Evolutionary conservation across 2,113 vertebrate species (phyloP).

Genomic region (Ursus arctos): DNA sequence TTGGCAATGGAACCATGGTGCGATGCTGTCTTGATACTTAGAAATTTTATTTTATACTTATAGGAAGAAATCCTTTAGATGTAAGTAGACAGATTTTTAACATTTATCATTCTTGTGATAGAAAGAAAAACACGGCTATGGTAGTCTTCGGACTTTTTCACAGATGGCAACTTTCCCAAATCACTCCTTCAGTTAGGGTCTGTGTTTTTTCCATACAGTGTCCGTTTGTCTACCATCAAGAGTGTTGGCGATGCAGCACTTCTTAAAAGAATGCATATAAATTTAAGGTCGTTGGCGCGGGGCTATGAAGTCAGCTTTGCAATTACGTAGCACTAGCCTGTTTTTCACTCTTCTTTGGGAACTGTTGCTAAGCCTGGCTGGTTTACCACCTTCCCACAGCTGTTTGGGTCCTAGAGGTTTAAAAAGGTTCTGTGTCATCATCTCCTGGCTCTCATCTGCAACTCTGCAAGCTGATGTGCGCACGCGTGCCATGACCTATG

Average conservation of each 20-base stretch:
- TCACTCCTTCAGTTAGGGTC: too few species aligned
- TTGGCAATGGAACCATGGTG: not conserved
- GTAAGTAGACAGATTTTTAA: not conserved
- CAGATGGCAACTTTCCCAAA: not conserved
- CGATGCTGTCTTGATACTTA: not conserved
- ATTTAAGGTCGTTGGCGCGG: rapidly evolving
- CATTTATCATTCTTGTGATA: not conserved
- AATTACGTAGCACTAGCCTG: rapidly evolving
- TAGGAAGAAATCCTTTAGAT: not conserved
- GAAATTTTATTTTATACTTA: not conserved
- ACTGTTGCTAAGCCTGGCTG: rapidly evolving
- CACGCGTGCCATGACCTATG: rapidly evolving
- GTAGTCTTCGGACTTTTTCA: not conserved
- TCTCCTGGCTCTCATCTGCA: not conserved
- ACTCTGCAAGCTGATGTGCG: rapidly evolving
- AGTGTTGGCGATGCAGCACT: not conserved
- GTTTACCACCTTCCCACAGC: not conserved
- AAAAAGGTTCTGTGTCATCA: too few species aligned
- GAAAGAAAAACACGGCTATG: not conserved
- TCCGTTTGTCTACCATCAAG: not conserved
- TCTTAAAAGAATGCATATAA: not conserved
- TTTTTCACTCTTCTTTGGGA: not conserved
- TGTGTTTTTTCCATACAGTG: rapidly evolving
- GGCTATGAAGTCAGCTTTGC: not conserved
- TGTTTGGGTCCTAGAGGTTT: rapidly evolving